Evolutionary conservation across 2,888 invertebrate species (phyloP), one percentile per base, ranked within the genome.

Genomic region (Nezara viridula): DNA sequence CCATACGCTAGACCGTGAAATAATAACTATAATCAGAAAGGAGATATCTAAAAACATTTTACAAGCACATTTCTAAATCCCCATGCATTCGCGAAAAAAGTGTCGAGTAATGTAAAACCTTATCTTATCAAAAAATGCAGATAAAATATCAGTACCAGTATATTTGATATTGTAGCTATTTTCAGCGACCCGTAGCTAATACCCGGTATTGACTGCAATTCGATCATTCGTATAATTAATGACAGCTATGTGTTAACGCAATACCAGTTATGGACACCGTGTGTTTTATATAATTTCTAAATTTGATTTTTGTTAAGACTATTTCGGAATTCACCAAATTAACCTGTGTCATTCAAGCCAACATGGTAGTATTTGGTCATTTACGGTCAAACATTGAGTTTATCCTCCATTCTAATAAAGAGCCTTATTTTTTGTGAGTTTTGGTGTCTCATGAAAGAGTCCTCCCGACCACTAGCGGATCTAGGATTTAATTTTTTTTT

Each of bases 51-150:
- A 55, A 55, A n/a, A n/a, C 21, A 50, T 50, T 50, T 49, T 50
- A 50, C 21, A 50, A 21, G 1, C 14, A 49, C 14, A 49, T 21
- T 21, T 73, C 32, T 73, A 5, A 37, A 7, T 37, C 19, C 37
- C 66, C n/a, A 37, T 32, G 19, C 66, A 37, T 73, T 60, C 4
- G 12, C 27, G 37, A 32, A 73, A 37, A 37, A 32, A 37, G 66
- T 73, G 66, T 73, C 37, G 66, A n/a, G 66, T 37, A 73, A 73
- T 73, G 19, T 37, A 32, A 73, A 37, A 7, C 32, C 19, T 73
- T 73, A 73, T 73, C 66, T 73, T 73, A 73, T 73, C 66, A 73
- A 73, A 73, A 32, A 60, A 73, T 73, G 32, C 66, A 73, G 66
- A 73, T 73, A 73, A 27, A 60, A 27, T 60, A 60, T 60, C 66